Base-by-base conservation (phyloP, 2,113 vertebrate species). In the Gadus macrocephalus region DNA sequence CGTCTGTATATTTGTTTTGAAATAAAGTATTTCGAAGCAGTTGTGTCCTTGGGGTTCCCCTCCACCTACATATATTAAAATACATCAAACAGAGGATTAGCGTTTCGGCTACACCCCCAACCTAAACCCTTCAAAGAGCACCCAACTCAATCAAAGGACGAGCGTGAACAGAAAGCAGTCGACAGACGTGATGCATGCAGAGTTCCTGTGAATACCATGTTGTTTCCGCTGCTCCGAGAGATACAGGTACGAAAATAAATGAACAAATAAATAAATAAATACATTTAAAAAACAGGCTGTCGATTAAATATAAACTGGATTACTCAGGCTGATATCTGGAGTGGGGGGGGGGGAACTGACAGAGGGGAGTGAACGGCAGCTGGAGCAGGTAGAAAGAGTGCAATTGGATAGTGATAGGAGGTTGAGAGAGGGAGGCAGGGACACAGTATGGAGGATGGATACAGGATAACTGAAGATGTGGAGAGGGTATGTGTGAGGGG, bases 41-140 rank as follows among this genome's bases (percentile, higher is more conserved):
- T 76, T 63, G 62, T 74, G 77, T 76, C 72, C 76, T 73, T 62
- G 38, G 71, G 72, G 69, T 62, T 15, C 22, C 66, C 42, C 2
- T n/a, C 7, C 6, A 64, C 59, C 71, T 70, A 78, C 77, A 78
- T 67, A 69, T 70, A 84, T 87, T 74, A 83, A 79, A 81, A 81
- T 60, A 86, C 80, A 83, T 86, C n/a, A 81, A 87, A 84, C 83
- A 85, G 31, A 53, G 80, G 78, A 89, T 90, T 88, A 84, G 80
- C 83, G 77, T 64, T 71, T 66, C 69, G 69, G 71, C 61, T 62
- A 84, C 77, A 70, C 74, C 67, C 81, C 22, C 31, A 35, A 35
- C 31, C 55, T 75, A 82, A 88, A 83, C 72, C 80, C 83, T 75
- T 81, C 76, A 81, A 81, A 87, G 78, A 73, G 58, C 15, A 15